Percentiles rank a stretch among this genome's conserved stretches.
Evolutionary conservation across 2,113 vertebrate genomes (phyloP).

Genomic region (Apaloderma vittatum): DNA sequence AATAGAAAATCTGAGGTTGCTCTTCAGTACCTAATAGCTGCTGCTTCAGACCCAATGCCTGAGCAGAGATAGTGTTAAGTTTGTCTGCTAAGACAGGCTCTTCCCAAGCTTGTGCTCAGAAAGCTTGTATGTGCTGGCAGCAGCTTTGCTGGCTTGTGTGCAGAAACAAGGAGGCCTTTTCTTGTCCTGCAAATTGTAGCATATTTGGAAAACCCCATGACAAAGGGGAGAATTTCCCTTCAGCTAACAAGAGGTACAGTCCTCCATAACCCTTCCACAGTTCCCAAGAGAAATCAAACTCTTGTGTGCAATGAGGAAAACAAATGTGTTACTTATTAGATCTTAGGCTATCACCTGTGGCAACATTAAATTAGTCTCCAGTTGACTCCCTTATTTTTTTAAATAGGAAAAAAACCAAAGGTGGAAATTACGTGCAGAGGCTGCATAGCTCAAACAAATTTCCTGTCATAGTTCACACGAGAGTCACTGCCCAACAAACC

Average conservation of each 20-base stretch:
- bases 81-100: not conserved
- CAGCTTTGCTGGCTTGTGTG: not conserved
- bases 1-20: not conserved
- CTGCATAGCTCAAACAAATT: not conserved
- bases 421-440: not conserved
- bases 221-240: not conserved
- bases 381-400: not conserved
- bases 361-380: not conserved
- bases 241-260: not conserved
- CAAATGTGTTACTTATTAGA: not conserved
- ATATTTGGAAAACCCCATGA: not conserved
- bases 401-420: not conserved
- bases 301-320: not conserved
- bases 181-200: not conserved
- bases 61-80: not conserved
- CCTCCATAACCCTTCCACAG: not conserved
- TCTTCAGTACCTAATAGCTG: not conserved
- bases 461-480: not conserved
- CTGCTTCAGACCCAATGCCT: fast-evolving
- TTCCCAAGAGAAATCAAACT: not conserved
- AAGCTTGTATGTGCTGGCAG: not conserved
- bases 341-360: not conserved
- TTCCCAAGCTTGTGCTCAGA: not conserved
- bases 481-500: not conserved
- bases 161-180: not conserved